A percentile compares a stretch with the other conserved stretches of the same genome.
Evolutionary conservation across 2,888 invertebrate genomes (phyloP).

Genomic region (Tolmerus cingulatus): DNA sequence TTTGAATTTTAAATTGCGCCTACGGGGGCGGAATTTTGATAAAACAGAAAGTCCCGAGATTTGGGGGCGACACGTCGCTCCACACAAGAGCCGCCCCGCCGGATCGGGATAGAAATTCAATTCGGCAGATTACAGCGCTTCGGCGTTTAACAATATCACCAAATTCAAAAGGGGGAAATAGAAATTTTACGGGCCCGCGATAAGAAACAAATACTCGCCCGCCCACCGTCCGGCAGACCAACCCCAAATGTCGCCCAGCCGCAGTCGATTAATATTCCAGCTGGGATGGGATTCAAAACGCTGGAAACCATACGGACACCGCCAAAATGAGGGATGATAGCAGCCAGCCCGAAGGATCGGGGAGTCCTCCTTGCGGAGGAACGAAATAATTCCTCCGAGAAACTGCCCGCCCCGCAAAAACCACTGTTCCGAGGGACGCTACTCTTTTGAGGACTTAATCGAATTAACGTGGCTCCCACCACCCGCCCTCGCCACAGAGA

Average conservation of each 20-base stretch:
- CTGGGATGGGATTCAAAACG: slow-evolving; percentile 4
- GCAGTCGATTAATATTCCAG: slow-evolving; percentile 32
- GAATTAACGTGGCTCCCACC: slow-evolving; percentile 45
- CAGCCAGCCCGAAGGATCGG: background rate
- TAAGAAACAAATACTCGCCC: background rate
- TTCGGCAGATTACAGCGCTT: slow-evolving; percentile 29
- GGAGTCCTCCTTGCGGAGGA: background rate
- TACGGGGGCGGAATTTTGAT: slow-evolving; percentile 44
- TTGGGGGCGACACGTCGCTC: slow-evolving; percentile 8
- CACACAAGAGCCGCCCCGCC: background rate
- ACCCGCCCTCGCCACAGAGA: slow-evolving; percentile 37
- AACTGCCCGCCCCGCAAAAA: background rate
- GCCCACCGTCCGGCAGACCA: background rate
- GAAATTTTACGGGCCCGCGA: slow-evolving; percentile 25
- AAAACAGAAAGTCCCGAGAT: background rate
- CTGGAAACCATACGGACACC: slow-evolving; percentile 28
- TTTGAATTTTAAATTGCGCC: slow-evolving; percentile 46
- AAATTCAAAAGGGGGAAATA: slow-evolving; percentile 36
- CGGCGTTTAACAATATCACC: slow-evolving; percentile 26
- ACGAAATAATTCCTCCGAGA: background rate
- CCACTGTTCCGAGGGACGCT: slow-evolving; percentile 7
- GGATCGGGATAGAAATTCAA: slow-evolving; percentile 34
- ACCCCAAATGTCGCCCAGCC: background rate
- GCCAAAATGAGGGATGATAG: slow-evolving; percentile 10
- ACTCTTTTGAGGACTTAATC: slow-evolving; percentile 46